Evolutionary conservation across 1,140 invertebrate species (phyloP), one percentile per base, ranked within the genome.

Genomic region (Drosophila bocqueti): DNA sequence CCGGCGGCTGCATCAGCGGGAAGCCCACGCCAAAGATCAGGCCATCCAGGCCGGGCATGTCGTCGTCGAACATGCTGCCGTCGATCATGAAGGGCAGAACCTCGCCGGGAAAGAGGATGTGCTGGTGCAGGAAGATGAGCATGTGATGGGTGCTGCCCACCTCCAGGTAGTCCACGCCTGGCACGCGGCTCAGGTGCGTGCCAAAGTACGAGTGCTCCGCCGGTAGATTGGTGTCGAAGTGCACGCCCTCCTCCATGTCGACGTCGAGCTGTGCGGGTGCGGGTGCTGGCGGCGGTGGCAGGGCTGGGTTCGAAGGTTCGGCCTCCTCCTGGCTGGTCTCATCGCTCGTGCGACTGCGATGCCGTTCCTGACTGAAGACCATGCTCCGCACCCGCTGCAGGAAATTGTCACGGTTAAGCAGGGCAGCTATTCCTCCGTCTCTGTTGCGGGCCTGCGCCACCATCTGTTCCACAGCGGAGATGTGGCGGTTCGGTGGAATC

Each of bases 21-120:
- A 93, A 93, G 18, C 76, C 84, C 4, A 93, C 76, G 9, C 83
- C 92, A 65, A 93, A 93, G 1, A 92, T 83, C 2, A 92, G 46
- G 3, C 92, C 92, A 69, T 90, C 85, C 15, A 74, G 79, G 24
- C 85, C 85, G 18, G 74, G 49, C 50, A 82, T 74, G 34, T 91
- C 84, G 0, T 82, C 77, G 16, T 89, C 83, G 13, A 92, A 92
- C 15, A 93, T 80, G 42, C 60, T 82, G n/a, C 79, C 86, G 7
- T 91, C 95, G n/a, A 96, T 93, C 71, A 95, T 95, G 24, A 97
- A 93, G 2, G 96, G 96, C 31, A 97, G 91, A 26, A 95, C 96
- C 91, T 97, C 96, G 9, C 96, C 96, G 29, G 96, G 96, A 64
- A 96, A 95, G 40, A 96, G 93, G 31, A 96, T 93, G 45, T 95